A percentile compares a stretch with the other conserved stretches of the same genome.
Conservation (phyloP, 2,888 invertebrate species). For the Allacma fusca region DNA sequence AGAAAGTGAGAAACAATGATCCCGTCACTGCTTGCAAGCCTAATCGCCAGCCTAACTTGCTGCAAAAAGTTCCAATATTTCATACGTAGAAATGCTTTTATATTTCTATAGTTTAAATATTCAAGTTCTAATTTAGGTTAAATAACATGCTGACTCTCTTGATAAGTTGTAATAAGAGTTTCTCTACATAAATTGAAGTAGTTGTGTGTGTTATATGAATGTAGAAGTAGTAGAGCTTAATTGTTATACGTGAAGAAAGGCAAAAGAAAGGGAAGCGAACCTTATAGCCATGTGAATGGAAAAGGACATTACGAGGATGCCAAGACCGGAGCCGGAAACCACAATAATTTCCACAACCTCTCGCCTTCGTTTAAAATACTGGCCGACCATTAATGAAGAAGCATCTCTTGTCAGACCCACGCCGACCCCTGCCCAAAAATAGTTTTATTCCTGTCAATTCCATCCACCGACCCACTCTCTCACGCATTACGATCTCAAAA, state of each 20-base stretch:
- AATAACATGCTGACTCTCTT: too few relatives aligned
- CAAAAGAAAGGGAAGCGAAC: slow-evolving; percentile 33
- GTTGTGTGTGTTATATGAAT: too few relatives aligned
- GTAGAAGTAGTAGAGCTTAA: too few relatives aligned
- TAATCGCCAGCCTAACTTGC: slow-evolving; percentile 81
- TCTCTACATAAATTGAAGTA: too few relatives aligned
- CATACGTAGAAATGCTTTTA: too few relatives aligned
- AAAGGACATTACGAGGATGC: slow-evolving; percentile 65
- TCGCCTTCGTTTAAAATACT: slow-evolving; percentile 84
- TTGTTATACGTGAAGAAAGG: too few relatives aligned
- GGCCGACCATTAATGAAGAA: slow-evolving; percentile 87
- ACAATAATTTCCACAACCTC: slow-evolving; percentile 89
- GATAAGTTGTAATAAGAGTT: too few relatives aligned
- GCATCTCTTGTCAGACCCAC: slow-evolving; percentile 86
- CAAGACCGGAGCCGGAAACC: slow-evolving; percentile 84
- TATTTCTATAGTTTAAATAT: too few relatives aligned
- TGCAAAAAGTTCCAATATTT: slow-evolving; percentile 63
- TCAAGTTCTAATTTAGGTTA: too few relatives aligned
- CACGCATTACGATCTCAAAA: too few relatives aligned
- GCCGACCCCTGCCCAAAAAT: slow-evolving; percentile 75
- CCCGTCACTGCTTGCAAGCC: slow-evolving; percentile 87
- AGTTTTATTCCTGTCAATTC: neutral
- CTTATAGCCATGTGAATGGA: slow-evolving; percentile 54
- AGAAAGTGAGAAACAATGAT: slow-evolving; percentile 82
- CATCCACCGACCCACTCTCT: neutral